Base-by-base conservation (phyloP, 2,888 invertebrate species). In the Perdita meconis region DNA sequence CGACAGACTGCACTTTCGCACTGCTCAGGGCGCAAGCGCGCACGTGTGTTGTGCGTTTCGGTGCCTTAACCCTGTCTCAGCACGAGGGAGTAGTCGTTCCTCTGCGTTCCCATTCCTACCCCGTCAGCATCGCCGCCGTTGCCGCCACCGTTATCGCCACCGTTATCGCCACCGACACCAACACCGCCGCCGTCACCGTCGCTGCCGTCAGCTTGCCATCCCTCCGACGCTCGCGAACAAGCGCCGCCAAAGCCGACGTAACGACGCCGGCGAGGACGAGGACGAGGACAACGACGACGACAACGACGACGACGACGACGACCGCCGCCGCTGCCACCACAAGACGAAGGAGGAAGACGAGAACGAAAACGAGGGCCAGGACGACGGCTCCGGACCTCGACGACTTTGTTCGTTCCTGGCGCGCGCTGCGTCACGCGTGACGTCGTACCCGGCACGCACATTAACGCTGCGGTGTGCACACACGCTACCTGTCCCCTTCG, bases 351-450 rank as follows among this genome's bases (percentile, higher is more conserved):
- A 60, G 51, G 40, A 53, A 26, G 53, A 44, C 50, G 10, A 59
- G 38, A 50, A 74, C 66, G 38, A 60, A 30, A 34, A 70, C 80
- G 26, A 55, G 38, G 36, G 44, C 75, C 56, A 30, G 10, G 8
- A 56, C 55, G 8, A 55, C 51, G 38, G 24, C 57, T 16, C 65
- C 59, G 64, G 51, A 60, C 19, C 55, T 51, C 51, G 42, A 68
- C 66, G 65, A 73, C 53, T 81, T 80, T 47, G 57, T 40, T 38
- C 57, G 69, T 71, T 81, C 68, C 64, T 65, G 78, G 63, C 76
- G 76, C 80, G 74, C 68, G 80, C 70, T 82, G 86, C 88, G 87
- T 84, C 88, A 88, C 89, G 86, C 86, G 88, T 89, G 89, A 89
- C 89, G 87, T 89, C 78, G 83, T 77, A 71, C 51, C 69, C 70